Base-by-base conservation (phyloP, 2,888 invertebrate genomes). In the Leptarthrus brevirostris region DNA sequence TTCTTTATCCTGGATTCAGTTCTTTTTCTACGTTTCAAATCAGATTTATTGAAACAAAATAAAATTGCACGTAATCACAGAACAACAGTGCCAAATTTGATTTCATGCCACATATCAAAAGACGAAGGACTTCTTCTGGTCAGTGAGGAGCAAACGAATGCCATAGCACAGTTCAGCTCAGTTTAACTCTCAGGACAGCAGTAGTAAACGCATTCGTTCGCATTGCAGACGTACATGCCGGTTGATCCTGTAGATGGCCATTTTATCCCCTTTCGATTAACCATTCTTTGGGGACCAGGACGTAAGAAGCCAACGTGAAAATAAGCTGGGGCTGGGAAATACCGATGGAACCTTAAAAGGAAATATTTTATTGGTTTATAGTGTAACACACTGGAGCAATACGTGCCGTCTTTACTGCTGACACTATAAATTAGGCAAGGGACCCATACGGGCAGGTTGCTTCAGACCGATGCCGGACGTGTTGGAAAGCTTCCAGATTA, bases 101-200 rank as follows among this genome's bases (percentile, higher is more conserved):
- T 75, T 75, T 71, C 34, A 22, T 49, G 40, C 61, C 22, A 75
- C 73, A 66, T 75, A 74, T 73, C 56, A 72, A 71, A 74, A 56
- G 70, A 10, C 73, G 70, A 52, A 40, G 34, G 12, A 58, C 26
- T 14, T 34, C 36, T 73, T 73, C 47, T 70, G 75, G 66, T 74
- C 66, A 54, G 53, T 74, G 52, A 54, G 71, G 53, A 69, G 73
- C 18, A 10, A 20, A 4, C 40, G n/a, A 6, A 44, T 47, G n/a
- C 34, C 52, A 34, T 4, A 47, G 47, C 18, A 66, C 5, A 20
- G 40, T 64, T 44, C 36, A 30, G 22, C n/a, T 18, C 4, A n/a
- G 26, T 26, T 4, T n/a, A n/a, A n/a, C n/a, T n/a, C n/a, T n/a
- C n/a, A n/a, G n/a, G n/a, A n/a, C n/a, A 66, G 26, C 47, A 12